Evolutionary conservation across 2,888 invertebrate genomes (phyloP).

Genomic region (Platycnemis pennipes): DNA sequence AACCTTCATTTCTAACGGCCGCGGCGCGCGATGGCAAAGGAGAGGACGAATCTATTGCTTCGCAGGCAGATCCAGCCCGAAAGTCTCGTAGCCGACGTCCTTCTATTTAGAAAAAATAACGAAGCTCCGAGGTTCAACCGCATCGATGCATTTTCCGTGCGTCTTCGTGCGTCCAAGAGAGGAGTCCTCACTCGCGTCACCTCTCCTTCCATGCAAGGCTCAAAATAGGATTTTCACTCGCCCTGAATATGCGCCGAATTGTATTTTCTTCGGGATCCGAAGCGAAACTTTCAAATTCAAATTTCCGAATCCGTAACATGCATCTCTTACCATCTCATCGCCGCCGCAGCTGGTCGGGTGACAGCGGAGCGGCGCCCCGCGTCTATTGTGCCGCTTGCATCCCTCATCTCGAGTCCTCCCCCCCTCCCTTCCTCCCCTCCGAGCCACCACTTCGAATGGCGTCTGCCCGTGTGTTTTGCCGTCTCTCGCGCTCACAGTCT

Average conservation of each 20-base stretch:
- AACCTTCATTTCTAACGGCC: no score
- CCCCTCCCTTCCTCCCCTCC: no score
- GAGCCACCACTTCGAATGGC: no score
- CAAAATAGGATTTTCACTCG: not conserved
- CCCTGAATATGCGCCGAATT: not conserved
- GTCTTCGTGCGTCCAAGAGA: not conserved
- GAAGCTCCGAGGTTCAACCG: not conserved
- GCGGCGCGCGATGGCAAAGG: no score
- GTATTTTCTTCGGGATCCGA: slow-evolving; percentile 6
- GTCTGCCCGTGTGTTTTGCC: no score
- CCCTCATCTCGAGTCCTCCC: not conserved
- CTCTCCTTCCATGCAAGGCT: not conserved
- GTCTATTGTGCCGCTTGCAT: not conserved
- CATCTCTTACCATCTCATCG: slow-evolving; percentile 26
- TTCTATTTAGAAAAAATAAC: not conserved
- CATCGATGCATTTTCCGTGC: not conserved
- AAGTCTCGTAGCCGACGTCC: no score
- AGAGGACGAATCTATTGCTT: no score
- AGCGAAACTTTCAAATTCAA: slow-evolving; percentile 21
- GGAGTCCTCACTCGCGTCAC: not conserved
- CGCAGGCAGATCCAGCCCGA: no score
- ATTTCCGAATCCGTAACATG: not conserved
- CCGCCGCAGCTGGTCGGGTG: not conserved
- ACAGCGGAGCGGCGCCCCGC: not conserved
- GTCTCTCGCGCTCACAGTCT: no score